A percentile compares a stretch with the other conserved stretches of the same genome.
These are phyloP conservation scores for Takifugu flavidus DNA, from an alignment of 2,113 vertebrate genomes.

Conservation along the genomic window DNA sequence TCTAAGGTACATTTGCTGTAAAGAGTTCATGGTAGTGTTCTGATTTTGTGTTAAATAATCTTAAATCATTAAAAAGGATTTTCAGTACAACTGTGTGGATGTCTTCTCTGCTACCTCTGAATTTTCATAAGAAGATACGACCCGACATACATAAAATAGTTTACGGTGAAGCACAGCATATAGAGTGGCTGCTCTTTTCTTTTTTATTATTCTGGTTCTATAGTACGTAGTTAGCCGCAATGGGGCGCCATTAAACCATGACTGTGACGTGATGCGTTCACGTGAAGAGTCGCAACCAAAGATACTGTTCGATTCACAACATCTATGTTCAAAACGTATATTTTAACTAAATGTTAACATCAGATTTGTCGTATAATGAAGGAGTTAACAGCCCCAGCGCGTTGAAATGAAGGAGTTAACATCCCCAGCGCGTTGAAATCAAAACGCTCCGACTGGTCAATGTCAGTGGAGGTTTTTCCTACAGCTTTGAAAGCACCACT, in stretches of 20 bases:
- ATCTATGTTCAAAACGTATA: too few species aligned
- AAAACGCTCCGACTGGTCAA: neutral
- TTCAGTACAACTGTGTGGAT: slow-evolving; percentile 1
- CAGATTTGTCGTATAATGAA: too few species aligned
- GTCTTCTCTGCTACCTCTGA: neutral
- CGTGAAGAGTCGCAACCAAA: neutral
- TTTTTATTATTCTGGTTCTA: neutral
- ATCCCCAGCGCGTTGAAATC: neutral
- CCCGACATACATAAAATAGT: neutral
- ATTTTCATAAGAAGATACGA: neutral
- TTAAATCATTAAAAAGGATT: slow-evolving; percentile 26
- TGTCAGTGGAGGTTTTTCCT: slow-evolving; percentile 8
- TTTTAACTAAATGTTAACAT: too few species aligned
- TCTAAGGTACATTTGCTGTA: slow-evolving; percentile 39
- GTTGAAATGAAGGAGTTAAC: neutral
- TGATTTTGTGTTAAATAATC: slow-evolving; percentile 48
- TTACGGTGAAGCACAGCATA: neutral
- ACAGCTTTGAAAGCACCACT: slow-evolving; percentile 35
- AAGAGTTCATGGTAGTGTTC: slow-evolving; percentile 26
- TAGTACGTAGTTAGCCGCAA: neutral
- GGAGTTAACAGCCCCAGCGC: too few species aligned
- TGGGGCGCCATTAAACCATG: neutral
- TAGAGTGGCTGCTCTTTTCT: too few species aligned
- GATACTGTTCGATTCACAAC: too few species aligned
- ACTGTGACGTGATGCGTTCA: neutral